Percentiles rank a stretch among this genome's conserved stretches.
Conservation (phyloP, 2,113 vertebrate species). For the Damaliscus lunatus region DNA sequence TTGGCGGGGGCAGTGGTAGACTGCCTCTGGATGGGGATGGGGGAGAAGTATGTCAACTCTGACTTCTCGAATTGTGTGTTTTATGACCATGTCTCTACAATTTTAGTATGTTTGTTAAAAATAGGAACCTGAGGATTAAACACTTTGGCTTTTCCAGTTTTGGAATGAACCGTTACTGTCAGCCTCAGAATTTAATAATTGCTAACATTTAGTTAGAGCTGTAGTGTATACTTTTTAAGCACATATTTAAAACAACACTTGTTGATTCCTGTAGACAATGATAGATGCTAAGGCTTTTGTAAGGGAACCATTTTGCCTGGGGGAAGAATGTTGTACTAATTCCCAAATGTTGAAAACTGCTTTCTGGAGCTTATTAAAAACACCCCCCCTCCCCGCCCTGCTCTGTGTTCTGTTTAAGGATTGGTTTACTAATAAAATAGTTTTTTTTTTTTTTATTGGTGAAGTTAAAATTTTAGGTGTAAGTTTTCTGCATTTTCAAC, state of each 20-base stretch:
- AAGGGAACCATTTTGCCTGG: background rate
- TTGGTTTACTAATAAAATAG: background rate
- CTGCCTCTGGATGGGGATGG: background rate
- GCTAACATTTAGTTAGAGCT: background rate
- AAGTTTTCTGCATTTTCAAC: background rate
- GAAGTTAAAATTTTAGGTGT: background rate
- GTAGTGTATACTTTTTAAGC: background rate
- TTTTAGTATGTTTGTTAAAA: background rate
- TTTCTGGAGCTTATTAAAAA: slow-evolving; percentile 5
- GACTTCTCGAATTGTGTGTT: background rate
- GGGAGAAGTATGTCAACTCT: background rate
- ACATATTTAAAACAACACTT: background rate
- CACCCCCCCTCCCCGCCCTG: background rate
- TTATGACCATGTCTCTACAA: background rate
- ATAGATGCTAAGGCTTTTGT: background rate
- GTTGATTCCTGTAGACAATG: background rate
- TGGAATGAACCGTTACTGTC: background rate
- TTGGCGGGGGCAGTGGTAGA: no score
- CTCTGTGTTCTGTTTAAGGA: background rate
- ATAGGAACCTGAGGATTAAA: background rate
- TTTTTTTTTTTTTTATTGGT: background rate
- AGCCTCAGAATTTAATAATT: background rate
- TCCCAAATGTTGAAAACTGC: background rate
- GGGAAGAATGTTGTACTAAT: slow-evolving; percentile 23
- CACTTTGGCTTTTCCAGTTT: background rate